Conservation (phyloP, 2,113 vertebrate species). For the Notarius lentiginosus region DNA sequence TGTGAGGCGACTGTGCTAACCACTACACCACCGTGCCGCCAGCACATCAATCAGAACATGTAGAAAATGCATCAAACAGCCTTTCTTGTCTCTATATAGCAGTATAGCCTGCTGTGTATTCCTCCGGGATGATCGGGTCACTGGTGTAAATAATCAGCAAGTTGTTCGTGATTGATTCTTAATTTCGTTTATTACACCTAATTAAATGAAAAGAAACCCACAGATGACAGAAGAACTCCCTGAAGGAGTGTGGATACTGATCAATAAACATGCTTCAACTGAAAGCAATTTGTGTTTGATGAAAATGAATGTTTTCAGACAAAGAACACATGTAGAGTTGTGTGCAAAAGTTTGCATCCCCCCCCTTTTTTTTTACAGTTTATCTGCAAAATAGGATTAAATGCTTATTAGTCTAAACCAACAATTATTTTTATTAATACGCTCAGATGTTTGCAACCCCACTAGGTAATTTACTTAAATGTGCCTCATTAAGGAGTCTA, state of each 20-base stretch:
- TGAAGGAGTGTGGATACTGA: neutral
- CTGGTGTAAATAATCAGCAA: slow-evolving; percentile 9
- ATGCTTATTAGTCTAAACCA: neutral
- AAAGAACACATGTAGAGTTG: neutral
- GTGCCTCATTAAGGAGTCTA: neutral
- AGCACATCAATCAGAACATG: neutral
- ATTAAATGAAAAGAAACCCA: slow-evolving; percentile 21
- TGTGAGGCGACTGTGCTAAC: too few species aligned
- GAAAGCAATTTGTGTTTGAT: neutral
- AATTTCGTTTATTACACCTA: slow-evolving; percentile 10
- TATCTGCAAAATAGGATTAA: neutral
- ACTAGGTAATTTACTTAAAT: neutral
- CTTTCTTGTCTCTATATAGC: neutral
- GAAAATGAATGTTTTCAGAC: neutral
- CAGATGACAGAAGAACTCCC: neutral
- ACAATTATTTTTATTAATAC: slow-evolving; percentile 1
- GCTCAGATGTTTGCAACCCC: neutral
- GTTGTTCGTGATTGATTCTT: slow-evolving; percentile 23
- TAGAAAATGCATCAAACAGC: neutral
- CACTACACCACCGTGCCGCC: too few species aligned
- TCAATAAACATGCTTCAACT: neutral
- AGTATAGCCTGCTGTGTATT: neutral
- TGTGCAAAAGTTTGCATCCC: neutral
- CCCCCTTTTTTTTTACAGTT: neutral
- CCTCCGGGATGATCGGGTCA: slow-evolving; percentile 2